Percentiles rank a stretch among this genome's conserved stretches.
These are phyloP conservation scores for Melanophora roralis DNA, from an alignment of 2,888 invertebrate genomes.

Conservation along the genomic window DNA sequence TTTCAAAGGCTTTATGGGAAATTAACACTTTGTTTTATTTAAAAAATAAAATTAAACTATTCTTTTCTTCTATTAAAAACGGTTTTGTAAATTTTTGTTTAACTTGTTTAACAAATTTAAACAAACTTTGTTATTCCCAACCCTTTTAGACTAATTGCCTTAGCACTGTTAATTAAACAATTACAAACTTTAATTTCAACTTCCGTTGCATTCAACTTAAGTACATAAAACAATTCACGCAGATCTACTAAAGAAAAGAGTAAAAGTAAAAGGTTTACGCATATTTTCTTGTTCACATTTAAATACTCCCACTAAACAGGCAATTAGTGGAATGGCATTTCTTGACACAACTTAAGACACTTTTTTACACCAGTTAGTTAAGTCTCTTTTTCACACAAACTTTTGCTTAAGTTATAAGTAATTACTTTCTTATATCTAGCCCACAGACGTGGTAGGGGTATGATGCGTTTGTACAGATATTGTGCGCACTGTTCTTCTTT, in stretches of 20 bases:
- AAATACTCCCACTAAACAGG: not conserved
- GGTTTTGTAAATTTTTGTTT: too few relatives aligned
- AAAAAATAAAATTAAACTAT: not conserved
- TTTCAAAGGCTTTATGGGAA: not conserved
- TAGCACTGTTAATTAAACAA: slow-evolving; percentile 1
- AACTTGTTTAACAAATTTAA: too few relatives aligned
- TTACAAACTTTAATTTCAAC: not conserved
- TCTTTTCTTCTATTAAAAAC: too few relatives aligned
- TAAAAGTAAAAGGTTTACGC: not conserved
- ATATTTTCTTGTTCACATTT: not conserved
- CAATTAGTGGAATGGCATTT: too few relatives aligned
- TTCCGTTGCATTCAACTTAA: not conserved
- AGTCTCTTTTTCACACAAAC: too few relatives aligned
- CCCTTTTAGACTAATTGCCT: not conserved
- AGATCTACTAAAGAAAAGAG: not conserved
- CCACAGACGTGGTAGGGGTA: too few relatives aligned
- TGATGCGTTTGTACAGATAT: too few relatives aligned
- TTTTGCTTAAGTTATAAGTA: too few relatives aligned
- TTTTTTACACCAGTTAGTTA: too few relatives aligned
- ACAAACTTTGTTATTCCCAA: not conserved
- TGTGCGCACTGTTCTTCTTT: too few relatives aligned
- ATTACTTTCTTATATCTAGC: too few relatives aligned
- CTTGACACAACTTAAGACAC: too few relatives aligned
- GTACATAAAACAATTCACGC: not conserved
- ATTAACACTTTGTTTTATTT: not conserved